A percentile compares a stretch with the other conserved stretches of the same genome.
These are phyloP conservation scores for Lasioglossum vierecki DNA, from an alignment of 2,888 invertebrate genomes.

Conservation along the genomic window DNA sequence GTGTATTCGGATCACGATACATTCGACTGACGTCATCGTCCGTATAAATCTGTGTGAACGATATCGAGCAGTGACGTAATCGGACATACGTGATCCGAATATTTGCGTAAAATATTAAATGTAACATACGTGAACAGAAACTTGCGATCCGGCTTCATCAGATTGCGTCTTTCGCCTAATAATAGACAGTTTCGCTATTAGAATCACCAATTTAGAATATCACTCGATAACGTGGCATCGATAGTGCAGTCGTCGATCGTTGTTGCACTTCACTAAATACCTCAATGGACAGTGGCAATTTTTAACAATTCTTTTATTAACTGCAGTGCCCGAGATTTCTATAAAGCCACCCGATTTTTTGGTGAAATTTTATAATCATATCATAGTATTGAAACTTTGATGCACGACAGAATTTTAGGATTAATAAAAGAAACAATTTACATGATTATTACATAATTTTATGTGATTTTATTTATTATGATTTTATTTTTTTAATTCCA, in stretches of 20 bases:
- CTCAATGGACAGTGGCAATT: no score
- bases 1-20: conserved; percentile 47
- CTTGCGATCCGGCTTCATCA: neutral
- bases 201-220: neutral
- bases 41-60: conserved; percentile 44
- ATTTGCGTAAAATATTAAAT: conserved; percentile 27
- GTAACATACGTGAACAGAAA: conserved; percentile 8
- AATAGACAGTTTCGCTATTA: neutral
- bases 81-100: conserved; percentile 44
- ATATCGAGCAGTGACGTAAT: conserved; percentile 49
- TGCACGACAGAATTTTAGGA: no score
- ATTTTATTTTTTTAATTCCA: no score
- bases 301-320: no score
- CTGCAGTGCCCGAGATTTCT: no score
- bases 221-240: neutral
- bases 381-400: no score
- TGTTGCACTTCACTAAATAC: neutral
- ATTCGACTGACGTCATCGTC: conserved; percentile 36
- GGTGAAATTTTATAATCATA: no score
- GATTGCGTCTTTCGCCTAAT: neutral
- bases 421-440: no score
- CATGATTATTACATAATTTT: no score
- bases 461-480: no score
- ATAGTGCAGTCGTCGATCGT: neutral
- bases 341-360: no score